phyloP scores from a whole-genome alignment of 2,888 invertebrate genomes.

The Hololepta plana region DNA sequence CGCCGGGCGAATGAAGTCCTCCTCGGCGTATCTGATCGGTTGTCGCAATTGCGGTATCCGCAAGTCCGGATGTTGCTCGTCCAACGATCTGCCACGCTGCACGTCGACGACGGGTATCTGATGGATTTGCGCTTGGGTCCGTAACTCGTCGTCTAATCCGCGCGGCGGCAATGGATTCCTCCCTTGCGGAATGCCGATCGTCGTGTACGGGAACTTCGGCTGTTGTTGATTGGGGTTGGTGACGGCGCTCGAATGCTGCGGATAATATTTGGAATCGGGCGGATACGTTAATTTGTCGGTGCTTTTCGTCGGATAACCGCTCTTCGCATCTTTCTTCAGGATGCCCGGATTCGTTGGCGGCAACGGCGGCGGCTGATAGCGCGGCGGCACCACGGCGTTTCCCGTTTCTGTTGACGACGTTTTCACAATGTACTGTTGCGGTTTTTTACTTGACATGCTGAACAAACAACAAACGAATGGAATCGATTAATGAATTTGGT shows the following conservation, averaged over 20 bases:
- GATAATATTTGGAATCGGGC: slow-evolving; percentile 19
- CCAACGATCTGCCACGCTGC: slow-evolving; percentile 9
- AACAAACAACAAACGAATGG: slow-evolving; percentile 10
- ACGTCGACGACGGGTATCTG: slow-evolving; percentile 13
- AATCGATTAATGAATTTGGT: slow-evolving; percentile 2
- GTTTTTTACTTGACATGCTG: slow-evolving; percentile 30
- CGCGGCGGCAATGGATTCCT: slow-evolving; percentile 17
- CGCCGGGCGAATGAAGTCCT: slow-evolving; percentile 26
- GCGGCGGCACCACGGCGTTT: slow-evolving; percentile 39
- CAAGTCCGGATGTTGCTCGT: slow-evolving; percentile 11
- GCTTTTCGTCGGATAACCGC: slow-evolving; percentile 16
- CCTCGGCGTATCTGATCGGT: slow-evolving; percentile 21
- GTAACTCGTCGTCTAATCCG: slow-evolving; percentile 15
- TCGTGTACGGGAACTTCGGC: slow-evolving; percentile 13
- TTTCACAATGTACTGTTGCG: slow-evolving; percentile 22
- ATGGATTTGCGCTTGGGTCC: slow-evolving; percentile 19
- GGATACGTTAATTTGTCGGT: slow-evolving; percentile 13
- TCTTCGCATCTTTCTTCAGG: slow-evolving; percentile 32
- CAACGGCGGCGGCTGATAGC: slow-evolving; percentile 61
- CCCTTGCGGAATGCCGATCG: slow-evolving; percentile 19
- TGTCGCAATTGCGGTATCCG: slow-evolving; percentile 18
- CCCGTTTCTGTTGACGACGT: slow-evolving; percentile 17
- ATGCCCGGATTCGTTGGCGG: slow-evolving; percentile 43
- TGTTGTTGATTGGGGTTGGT: neutral
- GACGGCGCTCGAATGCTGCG: slow-evolving; percentile 1